These are phyloP conservation scores for Phasianus colchicus DNA, from an alignment of 2,113 vertebrate species.

Conservation along the genomic window DNA sequence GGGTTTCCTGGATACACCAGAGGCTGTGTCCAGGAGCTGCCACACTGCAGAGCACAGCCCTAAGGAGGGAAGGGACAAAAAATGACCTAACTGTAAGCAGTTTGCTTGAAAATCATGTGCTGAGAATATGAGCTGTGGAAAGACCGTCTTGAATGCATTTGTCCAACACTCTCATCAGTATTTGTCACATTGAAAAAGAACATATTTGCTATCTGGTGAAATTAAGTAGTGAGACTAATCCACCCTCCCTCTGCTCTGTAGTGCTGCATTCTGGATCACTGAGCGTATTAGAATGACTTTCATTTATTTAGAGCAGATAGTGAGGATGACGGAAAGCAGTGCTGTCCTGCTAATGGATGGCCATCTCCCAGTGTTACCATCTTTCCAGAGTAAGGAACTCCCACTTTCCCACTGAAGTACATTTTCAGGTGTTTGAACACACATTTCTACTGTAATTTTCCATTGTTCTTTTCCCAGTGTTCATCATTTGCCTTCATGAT, in stretches of 20 bases:
- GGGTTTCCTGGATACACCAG: background rate
- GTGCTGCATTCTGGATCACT: background rate
- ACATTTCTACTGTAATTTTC: background rate
- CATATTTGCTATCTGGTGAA: background rate
- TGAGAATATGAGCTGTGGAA: background rate
- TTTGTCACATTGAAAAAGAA: constrained; percentile 19
- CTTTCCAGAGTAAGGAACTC: background rate
- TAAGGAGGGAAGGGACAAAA: background rate
- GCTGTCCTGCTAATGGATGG: background rate
- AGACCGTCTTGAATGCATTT: background rate
- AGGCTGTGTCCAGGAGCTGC: constrained; percentile 14
- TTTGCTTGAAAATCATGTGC: background rate
- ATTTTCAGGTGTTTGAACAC: background rate
- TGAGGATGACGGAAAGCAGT: background rate
- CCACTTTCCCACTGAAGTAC: background rate
- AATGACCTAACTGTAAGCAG: background rate
- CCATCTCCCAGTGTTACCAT: background rate
- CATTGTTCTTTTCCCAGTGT: background rate
- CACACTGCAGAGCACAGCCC: background rate
- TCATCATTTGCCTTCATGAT: background rate
- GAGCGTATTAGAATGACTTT: background rate
- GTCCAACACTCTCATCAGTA: background rate
- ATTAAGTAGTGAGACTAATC: background rate
- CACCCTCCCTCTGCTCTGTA: background rate
- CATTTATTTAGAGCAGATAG: constrained; percentile 1